Base-by-base conservation (phyloP, 2,797 vertebrate species). In the Netta rufina region DNA sequence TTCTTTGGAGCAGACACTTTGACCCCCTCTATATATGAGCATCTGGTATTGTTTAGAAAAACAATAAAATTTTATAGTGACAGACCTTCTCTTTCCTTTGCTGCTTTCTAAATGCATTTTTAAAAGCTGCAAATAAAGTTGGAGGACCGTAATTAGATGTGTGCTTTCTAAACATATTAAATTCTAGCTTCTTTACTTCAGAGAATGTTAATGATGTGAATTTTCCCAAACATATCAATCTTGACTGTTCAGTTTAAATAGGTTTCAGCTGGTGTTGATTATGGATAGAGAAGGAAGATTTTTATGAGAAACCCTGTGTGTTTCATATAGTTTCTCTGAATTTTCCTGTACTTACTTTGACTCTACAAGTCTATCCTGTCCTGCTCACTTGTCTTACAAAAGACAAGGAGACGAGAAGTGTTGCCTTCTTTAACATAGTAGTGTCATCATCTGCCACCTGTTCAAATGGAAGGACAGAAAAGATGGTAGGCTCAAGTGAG, bases 241-340 rank as follows among this genome's bases (percentile, higher is more conserved):
- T 62, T 91, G 76, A 90, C 91, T 95, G 62, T 89, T 96, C 85
- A 87, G 84, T 97, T 97, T 97, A 96, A 97, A 97, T 97, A 89
- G 54, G 49, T 92, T 97, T 95, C 90, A 89, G 87, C 94, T 96
- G 38, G 9, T 95, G 70, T 92, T 96, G 90, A 92, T 96, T 95
- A 90, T 79, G 89, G 89, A 75, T 93, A 71, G 41, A 71, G 39
- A 93, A 70, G 36, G n/a, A 88, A 79, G 58, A 73, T 32, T 92
- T 91, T 90, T 77, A 62, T 53, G 67, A 73, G 58, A 94, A 97
- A 95, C 57, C n/a, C 72, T 94, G 28, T 78, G 96, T 96, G 47
- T 94, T 97, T 96, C 81, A 51, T 94, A 61, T 51, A 79, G 36
- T 90, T 91, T 80, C 39, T 62, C 75, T 66, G 30, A 70, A 39